Conservation (phyloP, 2,888 invertebrate genomes). For the Tenthredo distinguenda region DNA sequence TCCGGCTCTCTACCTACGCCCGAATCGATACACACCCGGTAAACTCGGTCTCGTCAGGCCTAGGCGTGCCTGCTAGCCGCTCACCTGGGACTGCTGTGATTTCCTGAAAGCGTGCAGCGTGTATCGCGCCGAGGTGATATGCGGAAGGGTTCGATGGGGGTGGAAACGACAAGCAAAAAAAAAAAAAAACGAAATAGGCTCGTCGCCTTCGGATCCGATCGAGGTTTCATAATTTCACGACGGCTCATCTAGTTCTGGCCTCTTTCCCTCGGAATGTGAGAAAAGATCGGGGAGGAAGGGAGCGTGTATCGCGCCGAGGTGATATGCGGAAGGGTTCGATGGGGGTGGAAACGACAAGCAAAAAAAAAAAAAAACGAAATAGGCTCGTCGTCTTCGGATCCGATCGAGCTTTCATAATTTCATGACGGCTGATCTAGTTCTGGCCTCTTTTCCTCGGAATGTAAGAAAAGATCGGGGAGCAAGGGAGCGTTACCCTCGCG, state of each 20-base stretch:
- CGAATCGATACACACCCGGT: conserved; percentile 43
- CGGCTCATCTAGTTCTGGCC: no score
- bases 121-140: no score
- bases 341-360: no score
- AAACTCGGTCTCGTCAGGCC: conserved; percentile 6
- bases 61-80: neutral
- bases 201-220: no score
- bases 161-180: no score
- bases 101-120: neutral
- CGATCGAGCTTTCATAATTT: neutral
- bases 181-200: no score
- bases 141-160: no score
- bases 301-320: no score
- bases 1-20: neutral
- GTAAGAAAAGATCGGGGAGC: neutral
- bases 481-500: neutral
- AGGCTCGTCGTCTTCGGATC: no score
- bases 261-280: neutral
- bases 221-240: neutral
- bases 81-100: neutral
- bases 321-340: no score
- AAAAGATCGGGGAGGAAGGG: neutral
- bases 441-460: neutral
- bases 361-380: no score
- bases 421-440: no score